Evolutionary conservation across 2,888 invertebrate genomes (phyloP).

Genomic region (Apamea anceps): DNA sequence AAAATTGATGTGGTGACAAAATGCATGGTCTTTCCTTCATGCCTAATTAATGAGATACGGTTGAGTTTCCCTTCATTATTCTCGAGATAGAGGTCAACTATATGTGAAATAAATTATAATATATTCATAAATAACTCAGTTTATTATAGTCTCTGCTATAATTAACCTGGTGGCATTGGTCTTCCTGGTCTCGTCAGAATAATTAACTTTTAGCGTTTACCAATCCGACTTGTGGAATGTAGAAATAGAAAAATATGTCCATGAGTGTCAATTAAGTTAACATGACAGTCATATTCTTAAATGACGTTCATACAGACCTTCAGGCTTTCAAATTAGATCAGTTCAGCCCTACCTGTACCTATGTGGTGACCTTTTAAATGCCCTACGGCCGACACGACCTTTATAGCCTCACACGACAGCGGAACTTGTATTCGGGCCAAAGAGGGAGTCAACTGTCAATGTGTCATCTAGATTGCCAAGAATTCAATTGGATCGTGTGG

Average conservation of each 20-base stretch:
- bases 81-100: slow-evolving; percentile 28
- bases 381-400: slow-evolving; percentile 60
- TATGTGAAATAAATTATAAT: slow-evolving; percentile 16
- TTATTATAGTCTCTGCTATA: background rate
- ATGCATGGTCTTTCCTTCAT: slow-evolving; percentile 12
- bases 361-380: slow-evolving; percentile 47
- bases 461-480: slow-evolving; percentile 56
- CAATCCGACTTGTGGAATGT: slow-evolving; percentile 6
- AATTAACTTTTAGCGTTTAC: background rate
- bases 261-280: slow-evolving; percentile 7
- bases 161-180: slow-evolving; percentile 2
- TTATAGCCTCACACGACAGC: slow-evolving; percentile 27
- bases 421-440: slow-evolving; percentile 55
- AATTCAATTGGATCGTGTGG: slow-evolving; percentile 32
- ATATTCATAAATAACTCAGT: background rate
- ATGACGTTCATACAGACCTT: slow-evolving; percentile 33
- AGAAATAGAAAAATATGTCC: background rate
- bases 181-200: slow-evolving; percentile 15
- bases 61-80: slow-evolving; percentile 48
- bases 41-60: slow-evolving; percentile 45
- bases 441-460: slow-evolving; percentile 53
- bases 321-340: slow-evolving; percentile 29
- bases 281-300: slow-evolving; percentile 2
- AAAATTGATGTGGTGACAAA: slow-evolving; percentile 28
- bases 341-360: slow-evolving; percentile 6